These are phyloP conservation scores for Aphelenchoides fujianensis DNA, from an alignment of 1,140 invertebrate species.

Conservation along the genomic window DNA sequence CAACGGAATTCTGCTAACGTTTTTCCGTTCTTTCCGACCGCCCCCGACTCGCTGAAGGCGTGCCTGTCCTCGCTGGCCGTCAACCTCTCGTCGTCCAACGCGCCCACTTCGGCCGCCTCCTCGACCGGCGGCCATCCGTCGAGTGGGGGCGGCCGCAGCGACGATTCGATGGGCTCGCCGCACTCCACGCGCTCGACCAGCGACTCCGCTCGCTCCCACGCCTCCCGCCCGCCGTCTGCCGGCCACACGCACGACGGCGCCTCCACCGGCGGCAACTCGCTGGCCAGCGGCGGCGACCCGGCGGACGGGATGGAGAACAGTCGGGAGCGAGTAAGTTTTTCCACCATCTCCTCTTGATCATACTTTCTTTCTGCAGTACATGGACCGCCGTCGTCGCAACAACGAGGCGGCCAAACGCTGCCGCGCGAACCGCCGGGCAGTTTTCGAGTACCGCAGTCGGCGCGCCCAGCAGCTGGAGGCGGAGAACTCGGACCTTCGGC, in stretches of 20 bases:
- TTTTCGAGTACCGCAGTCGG: conserved; percentile 58
- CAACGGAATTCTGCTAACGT: too few species aligned
- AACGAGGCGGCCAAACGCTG: conserved; percentile 60
- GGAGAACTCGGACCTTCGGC: conserved; percentile 51
- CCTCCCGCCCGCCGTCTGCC: background rate
- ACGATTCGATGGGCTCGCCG: conserved; percentile 25
- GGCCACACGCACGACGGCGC: background rate
- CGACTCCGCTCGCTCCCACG: conserved; percentile 22
- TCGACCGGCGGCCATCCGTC: conserved; percentile 24
- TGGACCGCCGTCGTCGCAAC: conserved; percentile 57
- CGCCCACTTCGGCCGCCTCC: conserved; percentile 25
- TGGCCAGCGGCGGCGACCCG: background rate
- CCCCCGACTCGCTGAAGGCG: conserved; percentile 30
- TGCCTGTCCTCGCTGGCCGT: conserved; percentile 24
- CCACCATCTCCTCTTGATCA: background rate
- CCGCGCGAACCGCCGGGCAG: conserved; percentile 56
- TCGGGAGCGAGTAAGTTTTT: conserved; percentile 20
- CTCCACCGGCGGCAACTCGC: background rate
- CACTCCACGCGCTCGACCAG: conserved; percentile 23
- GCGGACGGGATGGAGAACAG: background rate
- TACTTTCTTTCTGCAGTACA: conserved; percentile 48
- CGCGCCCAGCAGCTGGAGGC: conserved; percentile 48
- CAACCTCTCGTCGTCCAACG: conserved; percentile 21
- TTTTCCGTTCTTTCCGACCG: background rate
- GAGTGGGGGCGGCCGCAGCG: conserved; percentile 20